Evolutionary conservation across 2,888 invertebrate species (phyloP).

Genomic region (Pristionchus arcanus): DNA sequence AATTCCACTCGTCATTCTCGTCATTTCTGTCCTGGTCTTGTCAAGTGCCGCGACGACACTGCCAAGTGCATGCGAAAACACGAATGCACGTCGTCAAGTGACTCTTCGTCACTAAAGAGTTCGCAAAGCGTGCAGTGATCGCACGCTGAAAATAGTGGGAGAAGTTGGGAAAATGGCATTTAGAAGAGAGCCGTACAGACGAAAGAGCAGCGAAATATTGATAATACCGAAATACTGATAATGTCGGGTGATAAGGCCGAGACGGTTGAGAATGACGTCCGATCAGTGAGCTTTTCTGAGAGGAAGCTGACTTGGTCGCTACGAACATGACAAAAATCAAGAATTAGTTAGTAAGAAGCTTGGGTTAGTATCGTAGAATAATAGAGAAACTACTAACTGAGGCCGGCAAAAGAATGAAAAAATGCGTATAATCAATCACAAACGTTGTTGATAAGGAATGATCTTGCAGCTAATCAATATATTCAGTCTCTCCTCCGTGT

Average conservation of each 20-base stretch:
- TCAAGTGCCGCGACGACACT: neutral
- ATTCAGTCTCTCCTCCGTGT: conserved; percentile 8
- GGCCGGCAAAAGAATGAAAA: too few species aligned
- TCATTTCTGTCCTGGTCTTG: neutral
- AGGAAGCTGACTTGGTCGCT: too few species aligned
- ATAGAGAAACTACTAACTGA: too few species aligned
- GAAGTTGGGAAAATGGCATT: neutral
- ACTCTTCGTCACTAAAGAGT: neutral
- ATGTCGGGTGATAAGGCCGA: neutral
- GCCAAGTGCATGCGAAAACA: conserved; percentile 14
- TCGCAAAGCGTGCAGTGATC: neutral
- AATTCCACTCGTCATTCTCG: neutral
- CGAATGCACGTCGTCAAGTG: too few species aligned
- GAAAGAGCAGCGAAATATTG: neutral
- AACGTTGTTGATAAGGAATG: too few species aligned
- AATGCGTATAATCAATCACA: too few species aligned
- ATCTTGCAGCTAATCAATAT: too few species aligned
- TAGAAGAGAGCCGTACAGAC: neutral
- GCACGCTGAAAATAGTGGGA: neutral
- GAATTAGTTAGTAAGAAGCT: too few species aligned
- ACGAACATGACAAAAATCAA: too few species aligned
- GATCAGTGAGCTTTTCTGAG: neutral
- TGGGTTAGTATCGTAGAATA: too few species aligned
- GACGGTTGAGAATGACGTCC: neutral
- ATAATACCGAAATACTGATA: too few species aligned